Evolutionary conservation across 1,140 invertebrate genomes (phyloP), one percentile per base, ranked within the genome.

Genomic region (Chironomus tepperi): DNA sequence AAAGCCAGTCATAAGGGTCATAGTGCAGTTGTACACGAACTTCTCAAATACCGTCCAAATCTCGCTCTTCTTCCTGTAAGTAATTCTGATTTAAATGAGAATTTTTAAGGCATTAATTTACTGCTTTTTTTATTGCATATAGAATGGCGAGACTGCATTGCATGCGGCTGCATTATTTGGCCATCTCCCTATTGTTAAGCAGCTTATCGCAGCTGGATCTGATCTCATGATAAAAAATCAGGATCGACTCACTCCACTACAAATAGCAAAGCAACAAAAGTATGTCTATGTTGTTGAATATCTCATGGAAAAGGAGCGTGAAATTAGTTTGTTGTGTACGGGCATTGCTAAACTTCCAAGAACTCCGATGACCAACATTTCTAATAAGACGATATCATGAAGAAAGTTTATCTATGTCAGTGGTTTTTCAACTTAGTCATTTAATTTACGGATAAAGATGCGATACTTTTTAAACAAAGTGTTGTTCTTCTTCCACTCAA

Each of bases 1-100:
- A 97, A 97, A 84, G 95, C 95, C 2, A 88, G 93, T 21, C 95
- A 97, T 82, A 97, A 97, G 84, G 95, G 95, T 0, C 94, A 96
- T 79, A 84, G 89, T 5, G 90, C 91, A 47, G 93, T 97, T n/a
- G 89, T 95, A 0, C 87, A 88, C 1, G 92, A 94, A 82, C 84
- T 98, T 74, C 86, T 97, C 7, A 92, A 91, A 80, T 90, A 92
- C 79, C 89, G 90, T 77, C 93, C 95, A 12, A 89, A 89, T 77
- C 83, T 95, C 15, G 91, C 89, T 72, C 78, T 96, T 73, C 83
- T 97, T 77, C 90, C 93, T 77, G 93, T 96, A 86, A 87, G 85
- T 84, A 43, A 57, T 34, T 3, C 16, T 75, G 70, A 47, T 74
- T 47, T 42, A 47, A 70, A 24, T 67, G 7, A 34, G 24, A 5